Conservation (phyloP, 1,140 invertebrate species). For the Zaprionus capensis region DNA sequence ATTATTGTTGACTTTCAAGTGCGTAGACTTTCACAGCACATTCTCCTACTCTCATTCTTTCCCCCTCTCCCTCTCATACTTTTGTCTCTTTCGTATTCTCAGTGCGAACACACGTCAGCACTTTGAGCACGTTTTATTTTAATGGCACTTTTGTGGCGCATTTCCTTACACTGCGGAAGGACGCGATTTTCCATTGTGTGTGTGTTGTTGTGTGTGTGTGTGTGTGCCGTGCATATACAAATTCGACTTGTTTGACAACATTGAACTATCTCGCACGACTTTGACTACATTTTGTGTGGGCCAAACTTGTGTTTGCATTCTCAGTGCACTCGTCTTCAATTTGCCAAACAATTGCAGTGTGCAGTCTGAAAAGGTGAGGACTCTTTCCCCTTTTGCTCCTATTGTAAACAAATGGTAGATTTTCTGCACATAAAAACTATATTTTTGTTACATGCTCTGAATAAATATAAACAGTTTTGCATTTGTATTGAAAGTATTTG, state of each 20-base stretch:
- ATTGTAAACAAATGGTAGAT: too few species aligned
- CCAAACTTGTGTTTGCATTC: not conserved
- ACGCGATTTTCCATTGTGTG: slow-evolving; percentile 17
- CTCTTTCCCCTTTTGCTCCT: not conserved
- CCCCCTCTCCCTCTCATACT: not conserved
- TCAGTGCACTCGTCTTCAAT: not conserved
- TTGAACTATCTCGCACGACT: not conserved
- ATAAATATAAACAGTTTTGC: too few species aligned
- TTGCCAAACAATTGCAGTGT: not conserved
- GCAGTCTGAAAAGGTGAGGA: too few species aligned
- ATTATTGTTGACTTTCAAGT: slow-evolving; percentile 66
- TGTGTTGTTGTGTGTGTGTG: slow-evolving; percentile 1
- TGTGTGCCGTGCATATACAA: not conserved
- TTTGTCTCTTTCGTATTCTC: not conserved
- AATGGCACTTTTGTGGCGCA: slow-evolving; percentile 77
- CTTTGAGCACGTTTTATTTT: slow-evolving; percentile 78
- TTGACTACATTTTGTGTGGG: not conserved
- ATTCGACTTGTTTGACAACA: not conserved
- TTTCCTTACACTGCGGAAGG: slow-evolving; percentile 50
- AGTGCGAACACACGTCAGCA: slow-evolving; percentile 49
- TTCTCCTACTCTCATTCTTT: slow-evolving; percentile 15
- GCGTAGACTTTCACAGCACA: slow-evolving; percentile 41
- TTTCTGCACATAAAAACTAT: too few species aligned
- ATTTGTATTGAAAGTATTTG: too few species aligned
- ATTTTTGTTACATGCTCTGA: too few species aligned